These are phyloP conservation scores for Eulemur rufifrons DNA, from an alignment of 2,113 vertebrate genomes.

Conservation along the genomic window DNA sequence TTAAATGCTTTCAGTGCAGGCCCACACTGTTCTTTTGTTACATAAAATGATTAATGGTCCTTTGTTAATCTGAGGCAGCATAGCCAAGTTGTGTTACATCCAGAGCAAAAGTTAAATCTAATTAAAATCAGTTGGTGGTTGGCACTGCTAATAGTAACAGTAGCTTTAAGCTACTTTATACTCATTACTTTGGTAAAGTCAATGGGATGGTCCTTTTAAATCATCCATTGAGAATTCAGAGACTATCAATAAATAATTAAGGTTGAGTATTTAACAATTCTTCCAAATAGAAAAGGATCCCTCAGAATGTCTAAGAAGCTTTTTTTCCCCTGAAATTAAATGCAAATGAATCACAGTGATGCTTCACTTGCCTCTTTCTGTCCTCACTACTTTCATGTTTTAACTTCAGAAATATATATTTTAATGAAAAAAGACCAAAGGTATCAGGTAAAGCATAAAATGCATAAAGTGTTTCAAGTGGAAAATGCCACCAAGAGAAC, in stretches of 20 bases:
- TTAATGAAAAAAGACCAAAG: conserved; percentile 26
- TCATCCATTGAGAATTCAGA: conserved; percentile 59
- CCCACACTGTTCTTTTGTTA: conserved; percentile 67
- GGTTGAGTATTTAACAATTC: not conserved
- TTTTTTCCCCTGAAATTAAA: not conserved
- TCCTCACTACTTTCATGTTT: not conserved
- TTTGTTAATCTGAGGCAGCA: conserved; percentile 68
- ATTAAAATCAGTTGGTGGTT: conserved; percentile 85
- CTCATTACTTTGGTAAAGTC: conserved; percentile 65
- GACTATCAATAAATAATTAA: conserved; percentile 30
- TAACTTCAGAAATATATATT: conserved; percentile 8
- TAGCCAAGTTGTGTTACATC: conserved; percentile 71
- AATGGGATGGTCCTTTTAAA: conserved; percentile 70
- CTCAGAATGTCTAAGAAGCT: conserved; percentile 31
- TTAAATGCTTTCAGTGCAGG: conserved; percentile 43
- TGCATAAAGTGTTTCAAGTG: conserved; percentile 39
- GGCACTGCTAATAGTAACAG: conserved; percentile 70
- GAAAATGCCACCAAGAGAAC: conserved; percentile 42
- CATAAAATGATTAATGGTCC: conserved; percentile 76
- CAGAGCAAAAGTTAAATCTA: conserved; percentile 82
- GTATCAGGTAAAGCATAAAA: conserved; percentile 14
- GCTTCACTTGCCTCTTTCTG: conserved; percentile 10
- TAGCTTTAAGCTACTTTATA: conserved; percentile 64
- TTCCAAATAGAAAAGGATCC: conserved; percentile 24
- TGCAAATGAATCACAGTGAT: conserved; percentile 6